Conservation (phyloP, 2,888 invertebrate genomes). For the Nephrotoma guestfalica region DNA sequence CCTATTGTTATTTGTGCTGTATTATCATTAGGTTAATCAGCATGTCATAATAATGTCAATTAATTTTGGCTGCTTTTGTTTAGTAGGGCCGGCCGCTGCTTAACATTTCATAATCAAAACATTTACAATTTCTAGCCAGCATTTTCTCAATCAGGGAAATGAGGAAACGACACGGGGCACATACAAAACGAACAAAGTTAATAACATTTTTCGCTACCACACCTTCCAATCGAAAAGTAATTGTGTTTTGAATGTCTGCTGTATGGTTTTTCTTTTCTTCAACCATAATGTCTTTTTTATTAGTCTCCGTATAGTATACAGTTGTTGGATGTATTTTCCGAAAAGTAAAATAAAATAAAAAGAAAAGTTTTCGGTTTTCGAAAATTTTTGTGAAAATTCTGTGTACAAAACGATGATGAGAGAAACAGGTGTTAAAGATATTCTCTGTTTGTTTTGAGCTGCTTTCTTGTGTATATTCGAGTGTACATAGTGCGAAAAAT, state of each 20-base stretch:
- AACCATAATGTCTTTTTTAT: neutral
- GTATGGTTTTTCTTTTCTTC: neutral
- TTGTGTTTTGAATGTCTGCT: neutral
- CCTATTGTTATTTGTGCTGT: neutral
- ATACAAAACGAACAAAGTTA: neutral
- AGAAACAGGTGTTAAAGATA: neutral
- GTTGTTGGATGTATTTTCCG: neutral
- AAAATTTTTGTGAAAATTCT: neutral
- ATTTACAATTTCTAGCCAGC: no score
- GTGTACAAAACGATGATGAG: neutral
- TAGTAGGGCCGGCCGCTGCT: no score
- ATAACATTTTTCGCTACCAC: neutral
- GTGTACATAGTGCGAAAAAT: neutral
- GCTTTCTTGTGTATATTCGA: neutral
- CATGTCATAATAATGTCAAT: neutral
- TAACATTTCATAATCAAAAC: no score
- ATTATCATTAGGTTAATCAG: neutral
- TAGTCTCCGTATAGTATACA: neutral
- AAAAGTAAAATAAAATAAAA: neutral
- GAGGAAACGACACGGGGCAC: neutral
- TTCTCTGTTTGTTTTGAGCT: neutral
- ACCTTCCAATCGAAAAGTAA: neutral
- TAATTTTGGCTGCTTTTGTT: neutral
- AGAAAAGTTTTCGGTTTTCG: neutral
- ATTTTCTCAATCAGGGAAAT: no score